phyloP scores from a whole-genome alignment of 2,113 vertebrate genomes.

The Noturus placidus region DNA sequence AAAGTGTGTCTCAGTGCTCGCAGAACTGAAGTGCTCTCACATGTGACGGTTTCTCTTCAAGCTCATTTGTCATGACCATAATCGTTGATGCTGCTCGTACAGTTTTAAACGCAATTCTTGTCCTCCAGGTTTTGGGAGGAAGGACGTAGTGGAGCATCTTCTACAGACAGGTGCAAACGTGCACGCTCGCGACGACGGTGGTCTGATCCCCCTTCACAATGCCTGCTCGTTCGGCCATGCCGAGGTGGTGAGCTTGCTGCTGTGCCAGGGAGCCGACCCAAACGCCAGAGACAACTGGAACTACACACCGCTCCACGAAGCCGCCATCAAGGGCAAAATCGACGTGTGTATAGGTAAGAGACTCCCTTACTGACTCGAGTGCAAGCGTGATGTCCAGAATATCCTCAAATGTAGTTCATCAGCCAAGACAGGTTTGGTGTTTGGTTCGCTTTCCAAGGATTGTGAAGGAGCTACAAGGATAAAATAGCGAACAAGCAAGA shows the following conservation, averaged over 20 bases:
- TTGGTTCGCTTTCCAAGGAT: neutral
- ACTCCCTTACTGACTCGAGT: neutral
- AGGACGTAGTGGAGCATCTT: constrained; percentile 88
- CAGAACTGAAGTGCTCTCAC: neutral
- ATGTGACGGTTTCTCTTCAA: neutral
- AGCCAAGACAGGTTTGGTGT: constrained; percentile 1
- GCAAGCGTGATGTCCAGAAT: neutral
- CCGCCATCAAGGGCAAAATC: constrained; percentile 89
- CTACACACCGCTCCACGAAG: constrained; percentile 88
- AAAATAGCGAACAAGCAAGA: neutral
- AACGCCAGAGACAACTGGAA: constrained; percentile 91
- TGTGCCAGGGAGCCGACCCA: constrained; percentile 86
- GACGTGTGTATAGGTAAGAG: constrained; percentile 88
- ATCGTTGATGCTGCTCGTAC: neutral
- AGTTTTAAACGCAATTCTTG: neutral
- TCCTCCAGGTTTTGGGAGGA: constrained; percentile 83
- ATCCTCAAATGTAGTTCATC: neutral
- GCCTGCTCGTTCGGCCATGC: constrained; percentile 89
- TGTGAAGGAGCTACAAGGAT: neutral
- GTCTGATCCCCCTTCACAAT: constrained; percentile 86
- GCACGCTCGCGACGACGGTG: constrained; percentile 84
- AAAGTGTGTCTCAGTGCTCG: neutral
- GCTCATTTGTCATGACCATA: neutral
- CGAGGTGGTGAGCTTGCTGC: constrained; percentile 83
- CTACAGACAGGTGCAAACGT: constrained; percentile 87